Evolutionary conservation across 1,140 invertebrate genomes (phyloP).

Genomic region (Delia radicum): DNA sequence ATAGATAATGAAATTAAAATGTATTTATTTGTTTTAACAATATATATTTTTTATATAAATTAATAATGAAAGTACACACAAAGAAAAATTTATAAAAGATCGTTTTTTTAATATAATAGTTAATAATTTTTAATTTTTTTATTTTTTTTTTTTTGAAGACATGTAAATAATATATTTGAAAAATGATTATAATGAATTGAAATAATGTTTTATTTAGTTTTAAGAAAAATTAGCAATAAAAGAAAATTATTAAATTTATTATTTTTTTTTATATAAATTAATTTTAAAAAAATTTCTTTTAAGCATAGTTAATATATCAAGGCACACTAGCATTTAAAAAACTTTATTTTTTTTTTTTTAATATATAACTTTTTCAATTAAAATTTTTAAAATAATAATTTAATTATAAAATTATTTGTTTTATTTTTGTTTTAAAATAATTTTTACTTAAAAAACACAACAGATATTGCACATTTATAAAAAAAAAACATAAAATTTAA

Average conservation of each 20-base stretch:
- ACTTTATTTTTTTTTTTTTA: background rate
- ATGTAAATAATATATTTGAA: background rate
- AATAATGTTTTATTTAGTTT: background rate
- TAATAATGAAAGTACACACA: background rate
- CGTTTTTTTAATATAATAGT: no score
- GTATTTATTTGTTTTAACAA: background rate
- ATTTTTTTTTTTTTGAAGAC: background rate
- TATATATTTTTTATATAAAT: background rate
- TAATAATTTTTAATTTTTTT: background rate
- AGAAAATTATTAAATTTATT: conserved; percentile 4
- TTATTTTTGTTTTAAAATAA: background rate
- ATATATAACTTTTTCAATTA: background rate
- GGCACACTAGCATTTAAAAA: conserved; percentile 47
- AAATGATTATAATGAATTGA: background rate
- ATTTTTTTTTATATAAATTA: background rate
- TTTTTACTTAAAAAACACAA: background rate
- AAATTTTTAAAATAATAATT: no score
- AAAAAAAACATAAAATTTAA: background rate
- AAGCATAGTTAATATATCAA: conserved; percentile 39
- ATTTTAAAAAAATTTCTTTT: conserved; percentile 5
- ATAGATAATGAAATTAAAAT: background rate
- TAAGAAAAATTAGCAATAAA: no score
- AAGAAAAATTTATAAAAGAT: no score
- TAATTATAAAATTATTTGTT: background rate
- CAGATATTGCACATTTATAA: background rate